These are phyloP conservation scores for Holotrichia oblita DNA, from an alignment of 1,140 invertebrate species.

Conservation along the genomic window DNA sequence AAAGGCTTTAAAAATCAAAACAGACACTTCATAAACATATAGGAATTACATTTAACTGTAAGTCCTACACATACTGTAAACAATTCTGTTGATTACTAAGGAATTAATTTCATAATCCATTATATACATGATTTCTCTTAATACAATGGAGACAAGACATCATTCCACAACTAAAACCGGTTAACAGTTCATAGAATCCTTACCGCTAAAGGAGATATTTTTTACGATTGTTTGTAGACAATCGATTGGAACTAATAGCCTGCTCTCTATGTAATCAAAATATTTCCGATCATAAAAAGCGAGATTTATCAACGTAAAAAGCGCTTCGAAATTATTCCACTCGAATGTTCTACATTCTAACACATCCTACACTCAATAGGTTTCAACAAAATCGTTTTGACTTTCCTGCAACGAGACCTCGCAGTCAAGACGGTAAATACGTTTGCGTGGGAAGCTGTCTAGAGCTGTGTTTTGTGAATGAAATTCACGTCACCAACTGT, in stretches of 20 bases:
- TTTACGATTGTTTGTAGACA: constrained; percentile 25
- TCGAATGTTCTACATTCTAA: constrained; percentile 30
- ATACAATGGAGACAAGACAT: constrained; percentile 13
- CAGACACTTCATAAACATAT: too few species aligned
- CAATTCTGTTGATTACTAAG: not conserved
- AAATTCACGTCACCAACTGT: constrained; percentile 20
- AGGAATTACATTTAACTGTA: too few species aligned
- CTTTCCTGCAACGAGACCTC: constrained; percentile 15
- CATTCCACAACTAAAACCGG: not conserved
- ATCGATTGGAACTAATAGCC: constrained; percentile 26
- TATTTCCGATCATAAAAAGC: constrained; percentile 25
- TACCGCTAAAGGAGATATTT: constrained; percentile 33
- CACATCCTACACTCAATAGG: constrained; percentile 11
- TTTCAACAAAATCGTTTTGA: constrained; percentile 28
- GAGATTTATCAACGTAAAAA: constrained; percentile 24
- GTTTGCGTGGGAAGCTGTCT: not conserved
- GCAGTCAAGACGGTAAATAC: not conserved
- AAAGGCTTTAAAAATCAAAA: too few species aligned
- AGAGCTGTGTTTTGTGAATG: constrained; percentile 22
- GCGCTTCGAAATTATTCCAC: not conserved
- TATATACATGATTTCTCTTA: constrained; percentile 3
- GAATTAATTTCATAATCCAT: constrained; percentile 13
- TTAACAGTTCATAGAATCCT: constrained; percentile 15
- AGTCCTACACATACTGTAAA: not conserved
- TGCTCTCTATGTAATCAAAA: constrained; percentile 26